Conservation (phyloP, 2,113 vertebrate species). For the Phaetusa simplex region DNA sequence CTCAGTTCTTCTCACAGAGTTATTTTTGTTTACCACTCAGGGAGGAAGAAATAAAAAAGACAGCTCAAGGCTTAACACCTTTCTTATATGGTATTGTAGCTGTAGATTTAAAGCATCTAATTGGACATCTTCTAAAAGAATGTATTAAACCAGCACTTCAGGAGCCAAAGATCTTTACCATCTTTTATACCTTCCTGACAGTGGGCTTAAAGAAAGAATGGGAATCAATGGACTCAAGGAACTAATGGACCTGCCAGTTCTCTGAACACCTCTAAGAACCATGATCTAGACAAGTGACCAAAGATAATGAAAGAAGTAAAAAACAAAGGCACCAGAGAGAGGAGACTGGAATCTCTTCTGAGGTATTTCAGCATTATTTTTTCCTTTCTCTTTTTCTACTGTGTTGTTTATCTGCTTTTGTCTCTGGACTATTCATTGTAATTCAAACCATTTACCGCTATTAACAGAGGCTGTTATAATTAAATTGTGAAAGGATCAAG, state of each 20-base stretch:
- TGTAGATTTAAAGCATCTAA: slow-evolving; percentile 20
- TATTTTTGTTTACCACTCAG: not conserved
- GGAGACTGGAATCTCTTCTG: not conserved
- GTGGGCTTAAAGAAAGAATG: slow-evolving; percentile 6
- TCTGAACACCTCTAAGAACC: slow-evolving; percentile 1
- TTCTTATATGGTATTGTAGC: not conserved
- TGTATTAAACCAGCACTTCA: not conserved
- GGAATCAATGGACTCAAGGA: slow-evolving; percentile 12
- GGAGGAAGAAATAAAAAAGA: not conserved
- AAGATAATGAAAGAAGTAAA: slow-evolving; percentile 8
- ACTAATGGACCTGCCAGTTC: slow-evolving; percentile 35
- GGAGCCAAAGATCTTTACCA: not conserved
- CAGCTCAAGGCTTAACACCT: not conserved
- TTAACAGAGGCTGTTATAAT: not conserved
- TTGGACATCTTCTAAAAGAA: not conserved
- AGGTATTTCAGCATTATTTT: not conserved
- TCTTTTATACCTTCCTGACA: slow-evolving; percentile 28
- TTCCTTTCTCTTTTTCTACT: not conserved
- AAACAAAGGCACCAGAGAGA: not conserved
- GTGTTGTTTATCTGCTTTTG: not conserved
- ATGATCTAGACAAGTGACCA: slow-evolving; percentile 18
- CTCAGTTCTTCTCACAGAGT: not conserved
- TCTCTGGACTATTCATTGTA: not conserved
- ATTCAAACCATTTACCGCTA: not conserved
- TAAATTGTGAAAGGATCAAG: not conserved